Percentiles rank a stretch among this genome's conserved stretches.
phyloP scores from a whole-genome alignment of 2,888 invertebrate genomes.

The Hypomecis atomaria region DNA sequence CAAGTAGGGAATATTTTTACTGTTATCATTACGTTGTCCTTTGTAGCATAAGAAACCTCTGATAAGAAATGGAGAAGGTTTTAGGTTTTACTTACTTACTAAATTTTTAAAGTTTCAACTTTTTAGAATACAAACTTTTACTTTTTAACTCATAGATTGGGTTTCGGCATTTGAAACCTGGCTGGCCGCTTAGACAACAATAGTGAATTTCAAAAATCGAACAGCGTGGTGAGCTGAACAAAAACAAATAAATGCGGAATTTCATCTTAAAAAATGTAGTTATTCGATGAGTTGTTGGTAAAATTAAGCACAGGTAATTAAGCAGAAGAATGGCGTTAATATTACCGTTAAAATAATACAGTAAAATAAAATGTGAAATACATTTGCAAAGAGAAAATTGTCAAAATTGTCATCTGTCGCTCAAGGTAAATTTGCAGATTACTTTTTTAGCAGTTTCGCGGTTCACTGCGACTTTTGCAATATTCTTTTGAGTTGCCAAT shows the following conservation, averaged over 20 bases:
- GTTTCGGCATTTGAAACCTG: conserved; percentile 12
- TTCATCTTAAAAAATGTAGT: not conserved
- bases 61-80: not conserved
- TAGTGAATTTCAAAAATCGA: conserved; percentile 16
- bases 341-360: not conserved
- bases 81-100: too few relatives aligned
- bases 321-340: not conserved
- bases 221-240: not conserved
- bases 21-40: too few relatives aligned
- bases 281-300: not conserved
- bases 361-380: not conserved
- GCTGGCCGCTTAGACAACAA: conserved; percentile 19
- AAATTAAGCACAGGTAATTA: not conserved
- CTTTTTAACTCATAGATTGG: conserved; percentile 10
- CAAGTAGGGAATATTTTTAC: too few relatives aligned
- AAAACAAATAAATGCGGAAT: conserved; percentile 9
- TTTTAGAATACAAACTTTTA: conserved; percentile 5
- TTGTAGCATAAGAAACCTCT: too few relatives aligned
- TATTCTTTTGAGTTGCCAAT: conserved; percentile 21
- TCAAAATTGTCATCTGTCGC: not conserved
- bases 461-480: conserved; percentile 7
- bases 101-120: not conserved
- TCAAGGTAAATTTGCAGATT: conserved; percentile 9
- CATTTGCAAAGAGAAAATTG: not conserved
- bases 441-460: conserved; percentile 7